Conservation (phyloP, 2,113 vertebrate genomes). For the Picathartes gymnocephalus region DNA sequence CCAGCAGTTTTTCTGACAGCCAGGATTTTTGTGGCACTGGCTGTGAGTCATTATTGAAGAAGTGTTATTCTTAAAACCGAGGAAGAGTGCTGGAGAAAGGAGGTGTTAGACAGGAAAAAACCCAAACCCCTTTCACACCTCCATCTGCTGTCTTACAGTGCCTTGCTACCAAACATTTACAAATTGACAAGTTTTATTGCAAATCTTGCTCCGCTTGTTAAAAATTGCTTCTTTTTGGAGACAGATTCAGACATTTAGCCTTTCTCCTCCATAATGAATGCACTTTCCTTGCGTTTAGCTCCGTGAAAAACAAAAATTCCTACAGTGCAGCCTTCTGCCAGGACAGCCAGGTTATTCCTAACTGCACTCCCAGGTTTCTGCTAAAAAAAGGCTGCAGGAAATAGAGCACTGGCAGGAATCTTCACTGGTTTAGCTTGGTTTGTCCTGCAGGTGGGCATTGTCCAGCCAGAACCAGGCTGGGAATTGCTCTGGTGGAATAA, state of each 20-base stretch:
- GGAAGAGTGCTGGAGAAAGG: neutral
- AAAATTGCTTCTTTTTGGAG: neutral
- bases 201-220: neutral
- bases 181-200: neutral
- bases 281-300: neutral
- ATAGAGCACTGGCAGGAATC: neutral
- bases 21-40: neutral
- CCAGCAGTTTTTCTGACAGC: slow-evolving; percentile 5
- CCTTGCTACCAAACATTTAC: neutral
- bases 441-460: neutral
- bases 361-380: neutral
- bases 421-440: neutral
- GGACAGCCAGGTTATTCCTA: neutral
- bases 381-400: neutral
- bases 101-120: slow-evolving; percentile 30
- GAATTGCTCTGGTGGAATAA: neutral
- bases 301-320: neutral
- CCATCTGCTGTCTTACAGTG: slow-evolving; percentile 5
- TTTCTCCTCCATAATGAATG: neutral
- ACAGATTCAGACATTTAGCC: neutral
- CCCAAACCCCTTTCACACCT: neutral
- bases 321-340: neutral
- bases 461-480: neutral
- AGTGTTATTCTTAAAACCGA: slow-evolving; percentile 1
- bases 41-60: slow-evolving; percentile 20